Conservation (phyloP, 2,888 invertebrate genomes). For the Celastrina argiolus region DNA sequence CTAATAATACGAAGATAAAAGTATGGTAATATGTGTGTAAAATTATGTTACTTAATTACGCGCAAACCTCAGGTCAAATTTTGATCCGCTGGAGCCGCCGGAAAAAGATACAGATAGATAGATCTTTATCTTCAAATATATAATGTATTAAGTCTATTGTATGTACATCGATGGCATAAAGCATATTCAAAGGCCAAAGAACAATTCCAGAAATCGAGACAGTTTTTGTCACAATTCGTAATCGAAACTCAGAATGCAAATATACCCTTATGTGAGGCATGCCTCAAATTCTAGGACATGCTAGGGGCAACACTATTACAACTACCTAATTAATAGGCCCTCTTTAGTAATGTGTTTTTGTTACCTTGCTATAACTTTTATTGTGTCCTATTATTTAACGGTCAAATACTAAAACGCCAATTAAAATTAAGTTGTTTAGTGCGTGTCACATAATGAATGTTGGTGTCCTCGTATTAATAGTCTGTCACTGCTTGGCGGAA, state of each 20-base stretch:
- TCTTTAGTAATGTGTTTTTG: neutral
- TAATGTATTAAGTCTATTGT: neutral
- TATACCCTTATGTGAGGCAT: neutral
- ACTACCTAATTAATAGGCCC: neutral
- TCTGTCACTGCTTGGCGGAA: no score
- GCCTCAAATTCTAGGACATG: neutral
- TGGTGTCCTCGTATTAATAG: no score
- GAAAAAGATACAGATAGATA: no score
- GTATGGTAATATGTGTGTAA: no score
- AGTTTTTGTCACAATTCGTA: neutral
- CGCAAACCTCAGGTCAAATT: no score
- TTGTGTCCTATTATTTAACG: neutral
- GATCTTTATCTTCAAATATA: no score
- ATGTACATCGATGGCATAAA: neutral
- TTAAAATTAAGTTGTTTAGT: no score
- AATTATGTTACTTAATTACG: no score
- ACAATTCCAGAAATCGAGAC: neutral
- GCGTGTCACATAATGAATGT: no score
- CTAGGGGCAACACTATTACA: neutral
- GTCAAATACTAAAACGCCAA: no score
- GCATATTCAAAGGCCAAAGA: neutral
- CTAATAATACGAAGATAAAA: no score
- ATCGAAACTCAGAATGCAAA: neutral
- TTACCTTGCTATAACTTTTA: neutral
- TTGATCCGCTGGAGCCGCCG: no score